A percentile compares a stretch with the other conserved stretches of the same genome.
Conservation (phyloP, 2,888 invertebrate species). For the Dioctria linearis region DNA sequence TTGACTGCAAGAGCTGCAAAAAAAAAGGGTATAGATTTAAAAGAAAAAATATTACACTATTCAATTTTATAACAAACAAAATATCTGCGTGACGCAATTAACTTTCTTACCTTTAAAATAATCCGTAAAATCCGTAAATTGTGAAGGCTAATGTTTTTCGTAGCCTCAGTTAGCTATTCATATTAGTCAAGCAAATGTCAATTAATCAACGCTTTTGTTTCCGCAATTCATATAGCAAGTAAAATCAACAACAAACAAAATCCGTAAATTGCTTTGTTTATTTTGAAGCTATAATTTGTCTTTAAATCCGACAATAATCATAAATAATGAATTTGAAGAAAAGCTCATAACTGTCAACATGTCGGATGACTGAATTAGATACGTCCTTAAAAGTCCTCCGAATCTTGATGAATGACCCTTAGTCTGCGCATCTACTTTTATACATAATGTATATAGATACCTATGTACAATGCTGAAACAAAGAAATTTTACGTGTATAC, state of each 20-base stretch:
- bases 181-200: background rate
- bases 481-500: constrained; percentile 22
- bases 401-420: constrained; percentile 41
- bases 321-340: constrained; percentile 27
- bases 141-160: no score
- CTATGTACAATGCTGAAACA: constrained; percentile 1
- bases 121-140: no score
- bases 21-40: no score
- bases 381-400: constrained; percentile 15
- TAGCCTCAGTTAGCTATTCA: background rate
- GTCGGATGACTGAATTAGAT: background rate
- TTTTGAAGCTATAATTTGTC: background rate
- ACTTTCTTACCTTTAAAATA: no score
- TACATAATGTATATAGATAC: no score
- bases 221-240: background rate
- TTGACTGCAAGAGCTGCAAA: no score
- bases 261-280: constrained; percentile 1
- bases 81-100: no score
- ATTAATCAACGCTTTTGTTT: background rate
- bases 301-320: background rate
- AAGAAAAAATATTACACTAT: no score
- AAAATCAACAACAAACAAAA: background rate
- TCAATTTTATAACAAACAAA: no score
- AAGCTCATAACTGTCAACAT: constrained; percentile 14
- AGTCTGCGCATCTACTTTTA: background rate